Evolutionary conservation across 2,113 vertebrate species (phyloP).

Genomic region (Natator depressus): DNA sequence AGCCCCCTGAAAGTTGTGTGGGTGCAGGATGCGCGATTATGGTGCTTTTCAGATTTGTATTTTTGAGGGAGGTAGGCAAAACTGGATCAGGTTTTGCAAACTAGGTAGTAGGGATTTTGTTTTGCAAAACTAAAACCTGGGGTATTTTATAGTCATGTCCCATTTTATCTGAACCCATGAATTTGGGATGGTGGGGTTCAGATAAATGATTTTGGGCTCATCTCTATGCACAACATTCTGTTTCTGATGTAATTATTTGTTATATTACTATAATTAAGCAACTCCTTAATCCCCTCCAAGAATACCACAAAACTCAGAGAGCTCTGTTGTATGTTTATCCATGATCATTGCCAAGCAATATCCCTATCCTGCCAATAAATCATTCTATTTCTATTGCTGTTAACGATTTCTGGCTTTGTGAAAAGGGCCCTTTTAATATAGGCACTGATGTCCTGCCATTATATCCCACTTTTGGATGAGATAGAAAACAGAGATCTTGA

Average conservation of each 20-base stretch:
- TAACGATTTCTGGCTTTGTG: not conserved
- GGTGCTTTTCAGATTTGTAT: not conserved
- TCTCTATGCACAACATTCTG: not conserved
- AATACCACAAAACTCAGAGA: constrained; percentile 11
- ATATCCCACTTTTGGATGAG: not conserved
- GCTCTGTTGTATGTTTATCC: not conserved
- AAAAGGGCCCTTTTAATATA: not conserved
- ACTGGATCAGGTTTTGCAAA: not conserved
- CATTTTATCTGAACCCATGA: not conserved
- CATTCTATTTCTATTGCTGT: not conserved
- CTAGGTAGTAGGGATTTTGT: not conserved
- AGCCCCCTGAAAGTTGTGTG: not conserved
- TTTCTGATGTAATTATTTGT: not conserved
- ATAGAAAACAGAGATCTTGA: not conserved
- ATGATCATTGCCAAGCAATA: not conserved
- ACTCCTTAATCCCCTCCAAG: not conserved
- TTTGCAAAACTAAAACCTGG: not conserved
- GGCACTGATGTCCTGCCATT: not conserved
- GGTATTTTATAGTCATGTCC: not conserved
- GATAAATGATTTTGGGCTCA: not conserved
- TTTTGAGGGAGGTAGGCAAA: not conserved
- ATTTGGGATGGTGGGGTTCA: not conserved
- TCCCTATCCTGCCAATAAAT: not conserved
- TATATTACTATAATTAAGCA: not conserved
- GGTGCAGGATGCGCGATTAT: not conserved